Conservation (phyloP, 2,113 vertebrate genomes). For the Caloenas nicobarica region DNA sequence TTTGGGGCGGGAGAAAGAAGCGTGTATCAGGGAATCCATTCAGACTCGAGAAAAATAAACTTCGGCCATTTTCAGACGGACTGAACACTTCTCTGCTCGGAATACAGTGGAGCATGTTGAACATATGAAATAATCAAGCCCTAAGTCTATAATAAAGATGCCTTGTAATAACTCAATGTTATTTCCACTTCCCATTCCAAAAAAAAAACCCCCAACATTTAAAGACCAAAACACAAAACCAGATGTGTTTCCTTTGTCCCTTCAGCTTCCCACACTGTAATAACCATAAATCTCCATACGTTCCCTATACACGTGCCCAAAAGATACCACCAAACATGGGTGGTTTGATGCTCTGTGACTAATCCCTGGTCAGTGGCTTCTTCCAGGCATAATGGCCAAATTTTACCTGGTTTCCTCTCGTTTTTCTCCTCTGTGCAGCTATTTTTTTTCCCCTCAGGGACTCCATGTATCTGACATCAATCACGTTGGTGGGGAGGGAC, state of each 20-base stretch:
- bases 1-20: not conserved
- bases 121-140: not conserved
- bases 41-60: not conserved
- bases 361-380: not conserved
- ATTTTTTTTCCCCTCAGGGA: not conserved
- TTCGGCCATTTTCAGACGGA: fast-evolving
- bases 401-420: not conserved
- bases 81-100: not conserved
- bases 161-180: not conserved
- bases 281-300: not conserved
- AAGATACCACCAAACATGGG: not conserved
- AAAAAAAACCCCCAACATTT: fast-evolving
- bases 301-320: not conserved
- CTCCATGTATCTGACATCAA: not conserved
- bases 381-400: not conserved
- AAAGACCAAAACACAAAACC: not conserved
- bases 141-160: not conserved
- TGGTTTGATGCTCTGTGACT: not conserved
- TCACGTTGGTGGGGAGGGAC: not conserved
- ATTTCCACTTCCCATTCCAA: not conserved
- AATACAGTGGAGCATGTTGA: not conserved
- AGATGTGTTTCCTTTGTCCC: not conserved
- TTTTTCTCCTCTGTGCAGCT: not conserved
- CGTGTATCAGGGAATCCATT: not conserved
- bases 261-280: not conserved